These are phyloP conservation scores for Daubentonia madagascariensis DNA, from an alignment of 2,113 vertebrate genomes.

Conservation along the genomic window DNA sequence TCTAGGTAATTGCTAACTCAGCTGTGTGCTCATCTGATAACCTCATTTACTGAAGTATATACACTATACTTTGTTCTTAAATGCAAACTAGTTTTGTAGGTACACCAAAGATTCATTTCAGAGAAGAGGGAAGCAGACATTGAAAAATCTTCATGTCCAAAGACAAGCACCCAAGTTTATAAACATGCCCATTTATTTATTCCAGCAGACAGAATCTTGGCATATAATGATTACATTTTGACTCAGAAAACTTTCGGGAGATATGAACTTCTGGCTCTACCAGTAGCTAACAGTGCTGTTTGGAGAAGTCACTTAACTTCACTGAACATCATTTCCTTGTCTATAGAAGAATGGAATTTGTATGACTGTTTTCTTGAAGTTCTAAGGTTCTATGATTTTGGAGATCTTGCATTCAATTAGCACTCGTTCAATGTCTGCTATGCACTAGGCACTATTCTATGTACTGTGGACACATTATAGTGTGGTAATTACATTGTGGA, in stretches of 20 bases:
- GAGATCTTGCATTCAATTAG: neutral
- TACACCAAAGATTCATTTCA: constrained; percentile 14
- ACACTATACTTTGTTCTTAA: neutral
- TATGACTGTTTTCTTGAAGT: neutral
- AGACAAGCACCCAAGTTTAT: neutral
- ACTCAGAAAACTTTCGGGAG: neutral
- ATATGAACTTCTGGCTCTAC: neutral
- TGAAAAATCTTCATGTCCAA: neutral
- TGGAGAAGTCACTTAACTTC: neutral
- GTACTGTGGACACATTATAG: neutral
- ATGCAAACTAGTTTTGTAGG: neutral
- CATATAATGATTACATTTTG: neutral
- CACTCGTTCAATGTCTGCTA: neutral
- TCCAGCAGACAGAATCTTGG: neutral
- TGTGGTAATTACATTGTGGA: neutral
- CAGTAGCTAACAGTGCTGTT: neutral
- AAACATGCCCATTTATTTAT: neutral
- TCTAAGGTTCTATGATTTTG: neutral
- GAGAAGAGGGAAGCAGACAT: neutral
- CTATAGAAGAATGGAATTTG: neutral
- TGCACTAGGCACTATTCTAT: neutral
- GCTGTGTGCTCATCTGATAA: neutral
- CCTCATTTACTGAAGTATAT: neutral
- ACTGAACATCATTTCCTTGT: neutral
- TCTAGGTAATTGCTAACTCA: neutral